phyloP scores from a whole-genome alignment of 2,797 vertebrate species.

The Benthosema pterotum region DNA sequence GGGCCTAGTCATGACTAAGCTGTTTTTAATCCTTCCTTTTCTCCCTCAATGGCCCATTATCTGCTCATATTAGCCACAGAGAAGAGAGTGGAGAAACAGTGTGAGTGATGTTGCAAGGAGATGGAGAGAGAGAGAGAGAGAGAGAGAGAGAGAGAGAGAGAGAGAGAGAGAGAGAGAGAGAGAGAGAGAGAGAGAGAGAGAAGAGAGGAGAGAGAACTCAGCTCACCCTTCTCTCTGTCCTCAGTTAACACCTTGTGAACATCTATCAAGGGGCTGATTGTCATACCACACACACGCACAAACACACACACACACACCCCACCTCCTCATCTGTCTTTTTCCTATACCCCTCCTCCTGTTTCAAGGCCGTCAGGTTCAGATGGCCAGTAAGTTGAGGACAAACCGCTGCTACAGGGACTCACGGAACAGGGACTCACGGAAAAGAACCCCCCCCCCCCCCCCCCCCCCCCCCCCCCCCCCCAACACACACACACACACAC shows the following conservation, averaged over 20 bases:
- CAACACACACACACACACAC: too few relatives aligned
- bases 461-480: too few relatives aligned
- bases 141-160: slow-evolving; percentile 8
- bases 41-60: slow-evolving; percentile 59
- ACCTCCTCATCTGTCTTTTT: slow-evolving; percentile 5
- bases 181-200: slow-evolving; percentile 5
- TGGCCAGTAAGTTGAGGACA: slow-evolving; percentile 2
- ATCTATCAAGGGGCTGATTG: slow-evolving; percentile 58
- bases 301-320: slow-evolving; percentile 1
- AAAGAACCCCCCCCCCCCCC: neutral
- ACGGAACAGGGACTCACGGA: too few relatives aligned
- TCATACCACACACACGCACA: too few relatives aligned
- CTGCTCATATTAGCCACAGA: slow-evolving; percentile 51
- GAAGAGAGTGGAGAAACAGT: slow-evolving; percentile 7
- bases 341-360: slow-evolving; percentile 37
- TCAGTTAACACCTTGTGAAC: slow-evolving; percentile 46
- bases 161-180: slow-evolving; percentile 2
- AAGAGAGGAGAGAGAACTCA: slow-evolving; percentile 22
- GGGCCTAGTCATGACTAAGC: slow-evolving; percentile 56
- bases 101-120: neutral
- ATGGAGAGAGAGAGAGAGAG: neutral
- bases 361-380: slow-evolving; percentile 54
- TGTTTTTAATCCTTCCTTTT: slow-evolving; percentile 58
- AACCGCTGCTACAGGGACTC: neutral
- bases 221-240: slow-evolving; percentile 31